Base-by-base conservation (phyloP, 2,888 invertebrate genomes). In the Ptilodon capucinus region DNA sequence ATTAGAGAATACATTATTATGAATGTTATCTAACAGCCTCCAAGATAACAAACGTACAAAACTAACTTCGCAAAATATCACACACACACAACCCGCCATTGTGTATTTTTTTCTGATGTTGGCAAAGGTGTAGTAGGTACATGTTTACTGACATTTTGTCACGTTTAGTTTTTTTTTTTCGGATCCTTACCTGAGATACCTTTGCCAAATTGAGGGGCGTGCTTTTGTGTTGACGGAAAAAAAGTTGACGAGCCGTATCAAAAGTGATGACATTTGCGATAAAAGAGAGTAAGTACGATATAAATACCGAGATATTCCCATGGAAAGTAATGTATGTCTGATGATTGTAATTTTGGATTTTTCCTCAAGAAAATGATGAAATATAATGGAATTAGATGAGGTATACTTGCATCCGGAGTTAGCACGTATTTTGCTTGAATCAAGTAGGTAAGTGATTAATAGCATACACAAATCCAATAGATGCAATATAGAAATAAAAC, bases 121-220 rank as follows among this genome's bases (percentile, higher is more conserved):
- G 70, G 76, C 68, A 68, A 75, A 71, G 75, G 78, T 72, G 65
- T 65, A 68, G 75, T 81, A 88, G 90, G 89, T 89, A 91, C 85
- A 82, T 91, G 90, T 90, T 90, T 90, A 86, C 87, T 77, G 84
- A 85, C 89, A 89, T 90, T 90, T 87, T 89, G 89, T 91, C 90
- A 91, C 90, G 90, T 90, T 79, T 80, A 67, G n/a, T n/a, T n/a
- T 76, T 80, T 86, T 84, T 85, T 86, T 69, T 65, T 44, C 36
- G n/a, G 11, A 49, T 55, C 49, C 53, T 84, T 88, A 88, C 87
- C 89, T 88, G 89, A 78, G 82, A 60, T 76, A 60, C 73, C 68
- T 74, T 81, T 79, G 80, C 76, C 68, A 84, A 83, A 82, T 83
- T 76, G 81, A 84, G 76, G 86, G 64, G 82, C 71, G 70, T 68